Base-by-base conservation (phyloP, 2,113 vertebrate species). In the Myrmecobius fasciatus region DNA sequence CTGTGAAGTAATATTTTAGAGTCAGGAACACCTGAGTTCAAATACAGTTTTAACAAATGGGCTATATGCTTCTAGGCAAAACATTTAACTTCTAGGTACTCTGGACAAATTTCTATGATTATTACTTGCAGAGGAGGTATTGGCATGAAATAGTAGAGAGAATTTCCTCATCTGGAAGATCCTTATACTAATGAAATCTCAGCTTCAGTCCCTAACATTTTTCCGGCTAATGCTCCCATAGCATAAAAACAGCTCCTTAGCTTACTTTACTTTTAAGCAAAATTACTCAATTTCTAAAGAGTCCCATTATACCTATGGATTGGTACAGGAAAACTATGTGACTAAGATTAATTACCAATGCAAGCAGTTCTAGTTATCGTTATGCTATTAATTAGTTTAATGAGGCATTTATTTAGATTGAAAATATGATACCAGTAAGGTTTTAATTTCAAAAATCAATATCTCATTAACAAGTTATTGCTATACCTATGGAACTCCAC, bases 371-470 rank as follows among this genome's bases (percentile, higher is more conserved):
- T 96, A 43, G 0, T 97, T 95, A 96, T 96, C 25, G 0, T 96
- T 46, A 0, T 91, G 43, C 93, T 97, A 96, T 98, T 98, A 98
- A 98, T 98, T 97, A 98, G 89, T 94, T 96, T 98, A 98, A 98
- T 97, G 98, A 97, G 94, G 96, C 92, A 95, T 98, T 98, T 75
- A 90, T 97, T 96, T 96, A 93, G 93, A 95, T 96, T 97, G 95
- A 90, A 98, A 98, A 98, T 97, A 96, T 96, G 97, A 98, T 97
- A 96, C 60, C 92, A 92, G 91, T 90, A 97, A 96, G 53, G 91
- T 96, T 98, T 95, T 98, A 97, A 98, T 98, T 98, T 91, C 97
- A 97, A 96, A 97, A 97, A 98, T 98, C 97, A 96, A 98, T 98
- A 98, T 93, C 95, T 98, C 97, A 95, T 98, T 98, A 98, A 53